These are phyloP conservation scores for Drosophila triauraria DNA, from an alignment of 1,140 invertebrate species.

Conservation along the genomic window DNA sequence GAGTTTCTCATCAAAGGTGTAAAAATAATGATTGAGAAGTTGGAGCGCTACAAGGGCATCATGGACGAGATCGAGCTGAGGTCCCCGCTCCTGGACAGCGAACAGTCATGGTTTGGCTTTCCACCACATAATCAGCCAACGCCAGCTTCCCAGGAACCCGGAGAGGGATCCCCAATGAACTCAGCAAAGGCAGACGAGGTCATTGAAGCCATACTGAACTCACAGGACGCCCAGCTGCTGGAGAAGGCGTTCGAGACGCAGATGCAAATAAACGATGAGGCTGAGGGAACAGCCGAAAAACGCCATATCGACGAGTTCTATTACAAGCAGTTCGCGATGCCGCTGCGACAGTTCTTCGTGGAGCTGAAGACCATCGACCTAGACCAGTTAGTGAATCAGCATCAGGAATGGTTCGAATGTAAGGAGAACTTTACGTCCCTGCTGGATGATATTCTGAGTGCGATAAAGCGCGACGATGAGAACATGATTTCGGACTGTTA, in stretches of 20 bases:
- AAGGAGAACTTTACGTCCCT: slow-evolving; percentile 88
- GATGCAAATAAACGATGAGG: slow-evolving; percentile 57
- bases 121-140: slow-evolving; percentile 3
- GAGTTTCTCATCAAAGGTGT: slow-evolving; percentile 87
- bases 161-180: slow-evolving; percentile 27
- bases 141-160: not conserved
- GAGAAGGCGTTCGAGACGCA: slow-evolving; percentile 86
- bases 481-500: slow-evolving; percentile 89
- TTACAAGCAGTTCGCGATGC: slow-evolving; percentile 82
- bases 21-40: slow-evolving; percentile 85
- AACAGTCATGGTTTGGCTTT: slow-evolving; percentile 3
- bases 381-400: slow-evolving; percentile 86
- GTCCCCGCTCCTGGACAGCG: slow-evolving; percentile 23
- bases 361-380: slow-evolving; percentile 86
- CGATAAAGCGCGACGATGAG: slow-evolving; percentile 85
- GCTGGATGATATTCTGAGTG: slow-evolving; percentile 88
- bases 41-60: slow-evolving; percentile 79
- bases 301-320: slow-evolving; percentile 80
- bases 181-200: slow-evolving; percentile 61
- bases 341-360: slow-evolving; percentile 86
- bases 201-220: slow-evolving; percentile 86
- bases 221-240: slow-evolving; percentile 87
- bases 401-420: slow-evolving; percentile 87
- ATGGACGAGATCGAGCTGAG: slow-evolving; percentile 56
- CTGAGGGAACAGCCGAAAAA: slow-evolving; percentile 37